Evolutionary conservation across 2,888 invertebrate species (phyloP), one percentile per base, ranked within the genome.

Genomic region (Idaea dimidiata): DNA sequence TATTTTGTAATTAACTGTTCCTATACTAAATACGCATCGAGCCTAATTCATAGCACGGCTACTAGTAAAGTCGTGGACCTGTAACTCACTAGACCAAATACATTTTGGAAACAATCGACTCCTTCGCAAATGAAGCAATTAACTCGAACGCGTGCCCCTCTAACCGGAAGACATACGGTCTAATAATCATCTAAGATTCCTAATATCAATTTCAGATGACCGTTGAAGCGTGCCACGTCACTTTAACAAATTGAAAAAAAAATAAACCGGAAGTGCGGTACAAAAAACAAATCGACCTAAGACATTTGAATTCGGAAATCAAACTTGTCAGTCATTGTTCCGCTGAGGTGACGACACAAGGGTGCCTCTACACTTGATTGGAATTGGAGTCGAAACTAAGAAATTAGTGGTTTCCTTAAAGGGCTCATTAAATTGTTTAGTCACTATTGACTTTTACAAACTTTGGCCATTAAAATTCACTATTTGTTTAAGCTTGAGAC

Each of bases 91-190:
- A 53, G 5, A 53, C 53, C 14, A 31, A 60, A 58, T 57, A 60
- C 57, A 54, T 18, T 58, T 24, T 1, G 24, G 5, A 24, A 24
- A 24, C 1, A 1, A 76, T 73, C 76, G 77, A 81, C 76, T 75
- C 84, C 75, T 80, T 72, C 77, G 81, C 87, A 89, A 92, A 92
- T 91, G 89, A 92, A 92, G 91, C 88, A 90, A 91, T 91, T 91
- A 91, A 74, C 77, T 77, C 43, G 75, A 77, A 82, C 89, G 89
- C 90, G 89, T 89, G 88, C 84, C 89, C 84, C 82, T 84, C 80
- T 78, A 68, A 84, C 88, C 87, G 90, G 90, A 91, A 87, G 91
- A 88, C 91, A 89, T 83, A 84, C 88, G 88, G 80, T 88, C 84
- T 90, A 91, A 91, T 91, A 82, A 83, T 81, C 83, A 76, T 84